Evolutionary conservation across 2,113 vertebrate species (phyloP), one percentile per base, ranked within the genome.

Genomic region (Columba livia): DNA sequence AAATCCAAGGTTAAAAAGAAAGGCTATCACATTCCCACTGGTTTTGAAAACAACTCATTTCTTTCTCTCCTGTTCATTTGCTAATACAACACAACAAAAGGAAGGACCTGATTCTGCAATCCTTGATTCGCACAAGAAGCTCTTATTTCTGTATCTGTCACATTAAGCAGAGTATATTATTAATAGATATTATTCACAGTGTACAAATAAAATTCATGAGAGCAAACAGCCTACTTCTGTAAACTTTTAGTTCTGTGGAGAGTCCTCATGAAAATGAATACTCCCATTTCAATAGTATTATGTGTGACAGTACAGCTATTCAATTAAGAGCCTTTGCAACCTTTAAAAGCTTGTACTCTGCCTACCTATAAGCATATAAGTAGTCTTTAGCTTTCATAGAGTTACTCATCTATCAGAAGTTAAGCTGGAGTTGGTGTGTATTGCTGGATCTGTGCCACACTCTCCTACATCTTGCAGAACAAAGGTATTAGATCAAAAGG

Each of bases 1-100:
- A 96, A 92, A 90, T 92, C 90, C 79, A 83, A 89, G 88, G 93
- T 96, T 96, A 96, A 95, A 94, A 94, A 89, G 88, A 90, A 81
- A 89, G 65, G 34, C 77, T 81, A 79, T 61, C 66, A 54, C 40
- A 26, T 95, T 94, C 53, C 61, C 48, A 54, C 44, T 79, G 83
- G 36, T 87, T 95, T 82, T 69, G 53, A 73, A 92, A 87, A 62
- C 36, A 89, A 75, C n/a, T 75, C 8, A 47, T 47, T 47, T 64
- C 44, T 93, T 90, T 79, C 65, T 75, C 28, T 69, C 17, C 78
- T 78, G 23, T 86, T 75, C 10, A 0, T 84, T 77, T 94, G 88
- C 36, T 84, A 75, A 61, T 58, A 54, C 28, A 84, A 16, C 14
- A 47, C 31, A 84, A 86, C 56, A 95, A 93, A 87, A 73, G 44